Conservation (phyloP, 37 sponge, comb jelly and placozoan genomes). For the Corticium candelabrum region DNA sequence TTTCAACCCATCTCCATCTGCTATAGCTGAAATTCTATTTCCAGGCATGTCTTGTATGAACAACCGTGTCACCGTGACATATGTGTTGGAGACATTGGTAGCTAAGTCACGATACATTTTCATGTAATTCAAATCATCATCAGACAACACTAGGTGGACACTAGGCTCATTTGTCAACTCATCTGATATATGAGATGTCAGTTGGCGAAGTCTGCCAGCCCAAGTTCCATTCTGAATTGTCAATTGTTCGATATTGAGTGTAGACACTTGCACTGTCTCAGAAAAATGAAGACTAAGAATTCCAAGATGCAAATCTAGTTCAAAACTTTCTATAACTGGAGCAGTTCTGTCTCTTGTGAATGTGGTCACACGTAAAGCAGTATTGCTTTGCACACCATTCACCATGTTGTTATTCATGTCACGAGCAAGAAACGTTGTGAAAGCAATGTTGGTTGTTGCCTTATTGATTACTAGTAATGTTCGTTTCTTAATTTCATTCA, state of each 20-base stretch:
- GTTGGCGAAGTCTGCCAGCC: background rate
- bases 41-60: slow-evolving; percentile 31
- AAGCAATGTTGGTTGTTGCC: slow-evolving; percentile 27
- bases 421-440: background rate
- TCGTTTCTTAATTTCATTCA: slow-evolving; percentile 25
- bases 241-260: slow-evolving; percentile 43
- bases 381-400: background rate
- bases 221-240: slow-evolving; percentile 35
- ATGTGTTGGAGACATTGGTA: slow-evolving; percentile 30
- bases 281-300: slow-evolving; percentile 38
- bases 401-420: background rate
- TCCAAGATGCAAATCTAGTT: slow-evolving; percentile 55
- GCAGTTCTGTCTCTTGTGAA: slow-evolving; percentile 41
- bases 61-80: slow-evolving; percentile 14
- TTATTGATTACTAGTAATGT: slow-evolving; percentile 39
- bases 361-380: slow-evolving; percentile 31
- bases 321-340: slow-evolving; percentile 37
- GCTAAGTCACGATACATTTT: slow-evolving; percentile 44
- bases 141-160: slow-evolving; percentile 22
- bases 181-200: slow-evolving; percentile 12
- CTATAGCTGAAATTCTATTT: slow-evolving; percentile 27
- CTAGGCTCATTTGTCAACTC: slow-evolving; percentile 20
- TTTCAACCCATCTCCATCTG: slow-evolving; percentile 11
- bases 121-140: slow-evolving; percentile 46
- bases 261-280: slow-evolving; percentile 41